Evolutionary conservation across 2,888 invertebrate genomes (phyloP), one percentile per base, ranked within the genome.

Genomic region (Eubasilissa splendida): DNA sequence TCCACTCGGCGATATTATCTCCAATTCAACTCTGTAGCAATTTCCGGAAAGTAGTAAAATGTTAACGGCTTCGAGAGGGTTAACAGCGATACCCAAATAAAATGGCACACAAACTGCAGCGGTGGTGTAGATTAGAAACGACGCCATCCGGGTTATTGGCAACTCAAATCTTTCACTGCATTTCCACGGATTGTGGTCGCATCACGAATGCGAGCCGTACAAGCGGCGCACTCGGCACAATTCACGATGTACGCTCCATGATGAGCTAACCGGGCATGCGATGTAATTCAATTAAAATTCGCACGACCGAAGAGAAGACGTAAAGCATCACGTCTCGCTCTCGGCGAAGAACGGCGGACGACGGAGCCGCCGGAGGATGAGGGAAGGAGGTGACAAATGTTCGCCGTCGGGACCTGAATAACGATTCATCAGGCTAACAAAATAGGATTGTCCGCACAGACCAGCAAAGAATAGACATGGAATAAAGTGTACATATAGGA

Each of bases 241-340:
- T 58, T 56, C 58, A 66, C 74, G 74, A 75, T 42, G 42, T 78
- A 81, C 74, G 68, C 70, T 78, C 78, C 75, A 54, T 75, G 78
- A 78, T 81, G 78, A 75, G 75, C 75, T 75, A 81, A 81, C 75
- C 53, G 75, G 63, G 58, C 81, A 81, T 78, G 81, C 75, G 60
- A 80, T 81, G 81, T 75, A 78, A 78, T 78, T 81, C 81, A 81
- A 78, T 81, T 78, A 81, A 78, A 75, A 81, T 71, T 78, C 74
- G 74, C 81, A 81, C 81, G 81, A 81, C 66, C 31, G 54, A 71
- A 53, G 53, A 63, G 50, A 54, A 14, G 52, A 68, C 52, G 52
- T 10, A 42, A 42, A 4, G 66, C 66, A n/a, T 9, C 50, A 52
- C 50, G 66, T 52, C 52, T 68, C 66, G 66, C 50, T 42, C 52